phyloP scores from a whole-genome alignment of 2,888 invertebrate species.

The Agapetus fuscipes region DNA sequence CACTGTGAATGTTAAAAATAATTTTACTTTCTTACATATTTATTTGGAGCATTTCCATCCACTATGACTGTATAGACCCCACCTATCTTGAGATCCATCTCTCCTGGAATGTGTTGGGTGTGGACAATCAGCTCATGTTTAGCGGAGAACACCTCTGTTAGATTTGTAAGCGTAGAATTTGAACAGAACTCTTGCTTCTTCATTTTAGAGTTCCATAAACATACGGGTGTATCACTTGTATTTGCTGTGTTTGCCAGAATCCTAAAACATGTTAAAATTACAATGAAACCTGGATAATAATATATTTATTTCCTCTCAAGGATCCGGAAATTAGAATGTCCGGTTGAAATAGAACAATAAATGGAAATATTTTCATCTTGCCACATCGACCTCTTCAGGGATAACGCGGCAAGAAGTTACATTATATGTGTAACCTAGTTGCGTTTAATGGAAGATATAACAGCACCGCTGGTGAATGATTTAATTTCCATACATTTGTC shows the following conservation, averaged over 20 bases:
- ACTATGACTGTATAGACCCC: slow-evolving; percentile 35
- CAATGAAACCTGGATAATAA: neutral
- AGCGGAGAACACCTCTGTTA: slow-evolving; percentile 22
- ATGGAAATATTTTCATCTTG: no score
- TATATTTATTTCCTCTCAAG: neutral
- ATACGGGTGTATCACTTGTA: slow-evolving; percentile 6
- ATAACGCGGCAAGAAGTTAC: no score
- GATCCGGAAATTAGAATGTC: no score
- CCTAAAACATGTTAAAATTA: slow-evolving; percentile 7
- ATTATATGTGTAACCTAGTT: no score
- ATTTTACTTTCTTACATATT: slow-evolving; percentile 25
- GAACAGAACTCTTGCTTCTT: slow-evolving; percentile 10
- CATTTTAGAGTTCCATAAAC: slow-evolving; percentile 11
- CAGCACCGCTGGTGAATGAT: no score
- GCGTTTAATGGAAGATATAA: no score
- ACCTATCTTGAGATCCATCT: slow-evolving; percentile 27
- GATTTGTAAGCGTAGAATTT: slow-evolving; percentile 13
- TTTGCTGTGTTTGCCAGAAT: slow-evolving; percentile 8
- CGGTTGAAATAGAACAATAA: no score
- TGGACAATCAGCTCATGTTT: slow-evolving; percentile 25
- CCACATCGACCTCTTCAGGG: no score
- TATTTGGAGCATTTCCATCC: slow-evolving; percentile 18
- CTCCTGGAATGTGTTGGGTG: slow-evolving; percentile 4
- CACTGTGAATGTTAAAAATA: no score
- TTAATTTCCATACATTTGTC: no score